Conservation (phyloP, 1,140 invertebrate species). For the Bombus vancouverensis region DNA sequence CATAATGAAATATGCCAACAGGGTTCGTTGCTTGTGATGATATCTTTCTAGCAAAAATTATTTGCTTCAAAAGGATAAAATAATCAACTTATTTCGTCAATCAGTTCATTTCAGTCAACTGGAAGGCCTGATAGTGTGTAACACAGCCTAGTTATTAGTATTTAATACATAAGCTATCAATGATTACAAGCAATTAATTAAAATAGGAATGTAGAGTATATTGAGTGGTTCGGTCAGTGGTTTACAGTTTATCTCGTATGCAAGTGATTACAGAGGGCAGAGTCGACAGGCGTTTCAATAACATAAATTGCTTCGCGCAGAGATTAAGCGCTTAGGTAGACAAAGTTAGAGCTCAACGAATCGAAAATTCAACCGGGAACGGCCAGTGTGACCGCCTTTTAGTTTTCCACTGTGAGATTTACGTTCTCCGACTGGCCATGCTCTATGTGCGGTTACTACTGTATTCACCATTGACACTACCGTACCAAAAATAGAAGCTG, state of each 20-base stretch:
- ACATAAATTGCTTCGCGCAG: constrained; percentile 61
- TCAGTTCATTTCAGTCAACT: not conserved
- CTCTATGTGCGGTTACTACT: constrained; percentile 31
- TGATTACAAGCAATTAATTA: constrained; percentile 56
- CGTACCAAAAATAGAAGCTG: not conserved
- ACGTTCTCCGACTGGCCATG: constrained; percentile 1
- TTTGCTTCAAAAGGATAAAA: not conserved
- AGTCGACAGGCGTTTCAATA: constrained; percentile 59
- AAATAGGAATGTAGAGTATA: constrained; percentile 37
- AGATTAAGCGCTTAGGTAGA: constrained; percentile 59
- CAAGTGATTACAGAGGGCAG: constrained; percentile 49
- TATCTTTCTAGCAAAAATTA: not conserved
- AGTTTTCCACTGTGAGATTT: constrained; percentile 38
- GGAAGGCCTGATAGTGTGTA: no score
- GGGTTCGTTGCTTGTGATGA: not conserved
- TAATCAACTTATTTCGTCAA: not conserved
- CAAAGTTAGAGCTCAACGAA: constrained; percentile 49
- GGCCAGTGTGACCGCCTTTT: constrained; percentile 26
- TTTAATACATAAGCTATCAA: not conserved
- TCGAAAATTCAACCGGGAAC: constrained; percentile 57
- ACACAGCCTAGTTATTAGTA: not conserved
- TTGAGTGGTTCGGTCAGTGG: constrained; percentile 24
- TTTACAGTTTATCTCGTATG: constrained; percentile 57
- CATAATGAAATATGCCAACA: not conserved
- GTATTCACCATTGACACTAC: constrained; percentile 22